These are phyloP conservation scores for Cisticola juncidis DNA, from an alignment of 2,113 vertebrate genomes.

Conservation along the genomic window DNA sequence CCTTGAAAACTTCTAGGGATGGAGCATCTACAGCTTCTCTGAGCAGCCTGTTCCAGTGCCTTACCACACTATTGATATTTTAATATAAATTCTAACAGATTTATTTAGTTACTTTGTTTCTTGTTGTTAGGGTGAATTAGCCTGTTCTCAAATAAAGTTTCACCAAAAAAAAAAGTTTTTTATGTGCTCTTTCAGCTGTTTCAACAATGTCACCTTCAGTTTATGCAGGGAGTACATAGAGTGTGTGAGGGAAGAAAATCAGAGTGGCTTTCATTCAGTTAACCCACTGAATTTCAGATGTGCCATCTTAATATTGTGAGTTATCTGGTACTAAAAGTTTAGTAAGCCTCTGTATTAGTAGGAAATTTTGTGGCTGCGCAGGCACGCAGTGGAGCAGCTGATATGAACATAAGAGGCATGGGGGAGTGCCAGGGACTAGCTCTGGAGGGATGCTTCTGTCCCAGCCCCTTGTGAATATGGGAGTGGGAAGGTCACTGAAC, in stretches of 20 bases:
- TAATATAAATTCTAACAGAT: neutral
- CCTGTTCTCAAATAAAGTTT: neutral
- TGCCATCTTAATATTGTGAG: neutral
- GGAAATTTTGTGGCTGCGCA: neutral
- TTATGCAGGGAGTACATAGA: neutral
- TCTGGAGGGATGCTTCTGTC: neutral
- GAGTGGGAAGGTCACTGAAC: neutral
- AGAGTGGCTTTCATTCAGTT: neutral
- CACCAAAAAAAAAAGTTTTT: neutral
- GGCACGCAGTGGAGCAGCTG: fast-evolving
- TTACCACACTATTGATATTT: neutral
- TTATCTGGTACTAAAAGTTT: neutral
- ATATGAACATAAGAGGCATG: neutral
- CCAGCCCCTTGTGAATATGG: neutral
- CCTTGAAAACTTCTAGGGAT: neutral
- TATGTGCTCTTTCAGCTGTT: neutral
- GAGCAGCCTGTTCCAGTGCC: neutral
- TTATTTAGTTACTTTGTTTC: neutral
- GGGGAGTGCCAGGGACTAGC: neutral
- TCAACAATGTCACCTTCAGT: neutral
- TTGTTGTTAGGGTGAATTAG: neutral
- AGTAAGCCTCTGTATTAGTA: neutral
- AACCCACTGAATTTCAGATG: neutral
- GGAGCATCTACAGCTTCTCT: neutral
- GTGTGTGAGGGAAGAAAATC: neutral